Evolutionary conservation across 1,140 invertebrate genomes (phyloP).

Genomic region (Drosophila kanapiae): DNA sequence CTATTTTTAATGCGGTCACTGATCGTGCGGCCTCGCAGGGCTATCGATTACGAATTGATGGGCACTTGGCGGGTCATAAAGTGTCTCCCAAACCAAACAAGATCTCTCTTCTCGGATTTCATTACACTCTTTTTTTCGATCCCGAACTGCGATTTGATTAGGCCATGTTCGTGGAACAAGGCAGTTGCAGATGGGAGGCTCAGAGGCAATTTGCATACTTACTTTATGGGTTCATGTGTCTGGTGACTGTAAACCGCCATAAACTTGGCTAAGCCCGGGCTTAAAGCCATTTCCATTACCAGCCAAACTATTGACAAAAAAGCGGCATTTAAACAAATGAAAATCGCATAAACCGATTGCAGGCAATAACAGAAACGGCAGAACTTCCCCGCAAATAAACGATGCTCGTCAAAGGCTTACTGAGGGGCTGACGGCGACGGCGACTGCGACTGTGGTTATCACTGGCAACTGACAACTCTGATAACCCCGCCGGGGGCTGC

Average conservation of each 20-base stretch:
- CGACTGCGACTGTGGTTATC: conserved; percentile 59
- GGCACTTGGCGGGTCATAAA: conserved; percentile 73
- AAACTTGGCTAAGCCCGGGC: conserved; percentile 68
- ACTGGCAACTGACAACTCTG: conserved; percentile 69
- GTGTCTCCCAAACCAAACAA: conserved; percentile 28
- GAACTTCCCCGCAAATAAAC: conserved; percentile 62
- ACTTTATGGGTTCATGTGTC: conserved; percentile 32
- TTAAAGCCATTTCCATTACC: conserved; percentile 53
- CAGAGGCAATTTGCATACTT: conserved; percentile 48
- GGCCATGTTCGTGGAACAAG: conserved; percentile 19
- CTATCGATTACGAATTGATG: conserved; percentile 72
- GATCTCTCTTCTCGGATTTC: conserved; percentile 30
- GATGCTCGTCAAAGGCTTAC: conserved; percentile 66
- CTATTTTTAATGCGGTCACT: conserved; percentile 53
- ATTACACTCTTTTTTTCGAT: background rate
- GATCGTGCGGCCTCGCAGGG: conserved; percentile 54
- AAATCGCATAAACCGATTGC: conserved; percentile 71
- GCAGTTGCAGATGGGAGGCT: conserved; percentile 13
- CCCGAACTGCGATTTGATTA: conserved; percentile 29
- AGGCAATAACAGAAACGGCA: conserved; percentile 45
- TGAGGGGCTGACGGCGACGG: conserved; percentile 1
- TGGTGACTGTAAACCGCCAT: conserved; percentile 57
- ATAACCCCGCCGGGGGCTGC: conserved; percentile 69
- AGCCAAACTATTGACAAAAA: conserved; percentile 54
- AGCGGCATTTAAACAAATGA: conserved; percentile 74